phyloP scores from a whole-genome alignment of 2,888 invertebrate species.

The Chesias legatella region DNA sequence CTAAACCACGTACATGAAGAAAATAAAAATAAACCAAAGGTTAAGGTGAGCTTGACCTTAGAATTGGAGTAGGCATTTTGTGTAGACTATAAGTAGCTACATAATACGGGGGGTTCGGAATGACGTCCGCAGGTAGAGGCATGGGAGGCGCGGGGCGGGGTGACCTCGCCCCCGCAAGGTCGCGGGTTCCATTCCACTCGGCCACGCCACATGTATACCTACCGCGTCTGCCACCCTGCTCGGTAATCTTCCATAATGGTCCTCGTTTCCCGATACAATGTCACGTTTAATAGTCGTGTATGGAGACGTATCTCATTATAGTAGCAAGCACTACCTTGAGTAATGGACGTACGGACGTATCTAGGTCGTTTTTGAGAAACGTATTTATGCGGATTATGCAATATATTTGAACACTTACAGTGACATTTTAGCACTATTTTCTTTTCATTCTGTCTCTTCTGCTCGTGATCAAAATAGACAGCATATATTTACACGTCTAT shows the following conservation, averaged over 20 bases:
- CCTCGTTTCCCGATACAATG: constrained; percentile 36
- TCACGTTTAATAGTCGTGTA: constrained; percentile 15
- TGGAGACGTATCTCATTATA: constrained; percentile 5
- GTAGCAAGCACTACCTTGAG: too few relatives aligned
- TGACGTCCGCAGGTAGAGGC: constrained; percentile 63
- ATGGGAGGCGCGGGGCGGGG: constrained; percentile 40
- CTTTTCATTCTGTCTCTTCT: too few relatives aligned
- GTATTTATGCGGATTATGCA: too few relatives aligned
- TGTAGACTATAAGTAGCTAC: constrained; percentile 27
- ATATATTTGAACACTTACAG: too few relatives aligned
- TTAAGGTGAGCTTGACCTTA: constrained; percentile 24
- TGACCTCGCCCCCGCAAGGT: constrained; percentile 75
- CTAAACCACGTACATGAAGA: neutral
- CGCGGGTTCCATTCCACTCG: constrained; percentile 65
- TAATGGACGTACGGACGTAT: too few relatives aligned
- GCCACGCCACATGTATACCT: constrained; percentile 51
- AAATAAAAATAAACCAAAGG: constrained; percentile 13
- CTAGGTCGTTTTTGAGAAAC: too few relatives aligned
- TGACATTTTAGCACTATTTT: too few relatives aligned
- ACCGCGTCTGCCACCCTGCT: constrained; percentile 33
- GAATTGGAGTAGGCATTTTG: constrained; percentile 28
- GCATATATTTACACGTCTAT: too few relatives aligned
- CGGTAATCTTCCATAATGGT: constrained; percentile 60
- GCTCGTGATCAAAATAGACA: too few relatives aligned
- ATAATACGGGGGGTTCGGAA: constrained; percentile 37